Base-by-base conservation (phyloP, 2,113 vertebrate species). In the Empidonax traillii region DNA sequence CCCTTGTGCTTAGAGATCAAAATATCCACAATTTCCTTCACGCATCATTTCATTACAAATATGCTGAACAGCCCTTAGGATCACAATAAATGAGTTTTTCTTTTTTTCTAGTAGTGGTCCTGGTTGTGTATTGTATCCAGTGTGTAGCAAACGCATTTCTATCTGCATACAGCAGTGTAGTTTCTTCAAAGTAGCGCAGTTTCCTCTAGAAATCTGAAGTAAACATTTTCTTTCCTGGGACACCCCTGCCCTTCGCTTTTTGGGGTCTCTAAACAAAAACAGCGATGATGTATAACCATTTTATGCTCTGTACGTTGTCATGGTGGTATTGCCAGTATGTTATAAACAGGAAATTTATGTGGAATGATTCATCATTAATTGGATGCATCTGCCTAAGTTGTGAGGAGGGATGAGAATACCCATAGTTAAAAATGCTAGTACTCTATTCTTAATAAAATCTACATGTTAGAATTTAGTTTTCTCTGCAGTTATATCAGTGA, bases 311-410 rank as follows among this genome's bases (percentile, higher is more conserved):
- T 80, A 83, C 56, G 69, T 77, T 72, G 66, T 90, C 77, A 41
- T 14, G 62, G 41, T 93, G 84, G 21, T 90, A 95, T 49, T 93
- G 58, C 66, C 47, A 84, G 61, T 74, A 37, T 62, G 33, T 69
- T 93, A 76, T 81, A 85, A 96, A 93, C 94, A 92, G 90, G 95
- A 97, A 94, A 93, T 84, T 66, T 92, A 62, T 85, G n/a, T 85
- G n/a, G 72, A 96, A 56, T 94, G 93, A 90, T 90, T 95, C 88
- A 93, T 85, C 75, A 66, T 92, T 96, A 96, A 96, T 93, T 96
- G 95, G 85, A 79, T 91, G 76, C 89, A 94, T 96, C 92, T 96
- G 85, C 80, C 84, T 25, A 56, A 89, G 41, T 87, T 30, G 12
- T 89, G 90, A 96, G 74, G 77, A 93, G 94, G 69, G 81, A 90